Conservation (phyloP, 1,140 invertebrate genomes). For the Sycophaga agraensis region DNA sequence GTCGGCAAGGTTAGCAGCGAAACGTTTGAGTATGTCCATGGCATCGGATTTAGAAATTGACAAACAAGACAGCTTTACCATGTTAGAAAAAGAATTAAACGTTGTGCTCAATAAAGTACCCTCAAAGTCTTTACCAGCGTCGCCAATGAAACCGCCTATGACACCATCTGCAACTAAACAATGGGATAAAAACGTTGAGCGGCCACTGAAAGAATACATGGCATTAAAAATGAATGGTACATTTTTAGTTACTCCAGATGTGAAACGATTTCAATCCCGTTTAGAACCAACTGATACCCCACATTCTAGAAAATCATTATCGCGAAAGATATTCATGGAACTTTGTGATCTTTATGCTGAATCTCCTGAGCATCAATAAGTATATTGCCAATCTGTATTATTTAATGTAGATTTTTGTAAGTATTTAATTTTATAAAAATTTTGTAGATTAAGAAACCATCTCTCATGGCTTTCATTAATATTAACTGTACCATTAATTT, state of each 20-base stretch:
- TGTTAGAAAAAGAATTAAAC: conserved; percentile 23
- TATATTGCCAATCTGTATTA: not conserved
- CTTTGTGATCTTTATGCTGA: conserved; percentile 39
- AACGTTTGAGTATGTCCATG: not conserved
- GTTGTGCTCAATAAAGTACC: conserved; percentile 1
- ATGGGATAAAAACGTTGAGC: conserved; percentile 24
- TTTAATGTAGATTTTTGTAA: not conserved
- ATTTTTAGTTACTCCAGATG: conserved; percentile 39
- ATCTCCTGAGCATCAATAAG: conserved; percentile 25
- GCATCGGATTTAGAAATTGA: not conserved
- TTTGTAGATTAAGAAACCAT: not conserved
- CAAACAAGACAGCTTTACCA: conserved; percentile 26
- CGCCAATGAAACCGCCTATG: conserved; percentile 4
- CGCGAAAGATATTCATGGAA: conserved; percentile 35
- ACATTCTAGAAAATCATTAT: conserved; percentile 27
- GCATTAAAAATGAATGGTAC: conserved; percentile 36
- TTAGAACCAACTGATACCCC: conserved; percentile 13
- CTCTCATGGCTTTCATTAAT: too few relatives aligned
- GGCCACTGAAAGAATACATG: conserved; percentile 39
- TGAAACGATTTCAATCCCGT: conserved; percentile 29
- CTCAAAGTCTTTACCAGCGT: conserved; percentile 10
- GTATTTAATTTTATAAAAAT: conserved; percentile 4
- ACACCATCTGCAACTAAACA: not conserved
- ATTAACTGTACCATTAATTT: too few relatives aligned
- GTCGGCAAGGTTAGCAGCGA: conserved; percentile 27